These are phyloP conservation scores for Machimus atricapillus DNA, from an alignment of 2,888 invertebrate genomes.

Conservation along the genomic window DNA sequence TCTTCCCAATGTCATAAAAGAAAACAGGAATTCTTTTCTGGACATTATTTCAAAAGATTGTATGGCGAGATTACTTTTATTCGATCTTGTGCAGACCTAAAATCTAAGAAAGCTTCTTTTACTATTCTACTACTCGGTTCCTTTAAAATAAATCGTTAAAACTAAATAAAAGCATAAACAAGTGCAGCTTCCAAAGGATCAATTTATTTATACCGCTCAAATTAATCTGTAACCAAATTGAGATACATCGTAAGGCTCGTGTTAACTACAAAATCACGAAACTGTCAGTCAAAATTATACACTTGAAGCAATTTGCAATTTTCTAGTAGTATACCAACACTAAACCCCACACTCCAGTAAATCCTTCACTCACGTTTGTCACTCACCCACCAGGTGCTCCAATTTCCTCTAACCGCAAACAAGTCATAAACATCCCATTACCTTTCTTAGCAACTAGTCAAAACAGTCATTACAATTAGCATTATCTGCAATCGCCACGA, in stretches of 20 bases:
- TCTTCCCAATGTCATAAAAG: no score
- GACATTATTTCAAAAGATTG: no score
- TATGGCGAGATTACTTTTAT: no score
- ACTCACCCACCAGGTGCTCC: background rate
- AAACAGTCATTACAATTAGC: background rate
- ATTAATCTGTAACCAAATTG: no score
- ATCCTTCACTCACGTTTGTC: background rate
- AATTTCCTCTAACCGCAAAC: background rate
- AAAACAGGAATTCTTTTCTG: no score
- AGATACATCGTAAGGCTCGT: background rate
- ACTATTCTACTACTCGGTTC: no score
- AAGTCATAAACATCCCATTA: background rate
- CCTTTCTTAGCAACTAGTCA: background rate
- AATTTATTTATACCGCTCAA: no score
- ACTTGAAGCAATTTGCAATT: background rate
- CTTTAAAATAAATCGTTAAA: no score
- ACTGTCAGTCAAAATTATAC: background rate
- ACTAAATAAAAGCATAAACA: no score
- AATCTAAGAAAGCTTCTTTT: no score
- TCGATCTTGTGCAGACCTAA: no score
- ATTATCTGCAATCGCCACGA: background rate
- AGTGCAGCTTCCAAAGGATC: no score
- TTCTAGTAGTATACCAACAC: background rate
- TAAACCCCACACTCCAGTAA: background rate
- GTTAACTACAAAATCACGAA: background rate